These are phyloP conservation scores for Digitonthophagus gazella DNA, from an alignment of 2,888 invertebrate genomes.

Conservation along the genomic window DNA sequence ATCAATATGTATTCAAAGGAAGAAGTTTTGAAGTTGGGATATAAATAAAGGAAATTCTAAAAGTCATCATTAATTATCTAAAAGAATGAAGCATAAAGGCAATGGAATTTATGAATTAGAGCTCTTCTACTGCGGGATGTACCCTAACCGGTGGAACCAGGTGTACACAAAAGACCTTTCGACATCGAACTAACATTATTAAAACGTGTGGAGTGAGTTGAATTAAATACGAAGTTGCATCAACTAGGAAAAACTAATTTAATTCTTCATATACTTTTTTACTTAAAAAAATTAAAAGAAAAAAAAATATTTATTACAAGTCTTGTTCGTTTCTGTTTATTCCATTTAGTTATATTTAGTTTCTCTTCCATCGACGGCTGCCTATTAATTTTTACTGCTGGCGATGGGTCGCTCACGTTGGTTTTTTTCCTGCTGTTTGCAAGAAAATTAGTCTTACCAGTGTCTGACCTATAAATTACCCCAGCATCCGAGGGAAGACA, in stretches of 20 bases:
- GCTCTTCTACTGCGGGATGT: not conserved
- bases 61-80: not conserved
- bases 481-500: conserved; percentile 19
- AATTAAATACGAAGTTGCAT: too few relatives aligned
- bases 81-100: not conserved
- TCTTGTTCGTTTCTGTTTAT: not conserved
- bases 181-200: not conserved
- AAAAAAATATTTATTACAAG: too few relatives aligned
- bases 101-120: not conserved
- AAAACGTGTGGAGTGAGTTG: not conserved
- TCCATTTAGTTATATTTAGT: not conserved
- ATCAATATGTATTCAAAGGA: not conserved
- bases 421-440: conserved; percentile 1
- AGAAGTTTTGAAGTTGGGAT: too few relatives aligned
- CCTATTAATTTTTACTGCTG: not conserved
- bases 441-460: not conserved
- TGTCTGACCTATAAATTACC: conserved; percentile 28
- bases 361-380: not conserved
- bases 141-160: not conserved
- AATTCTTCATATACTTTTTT: too few relatives aligned
- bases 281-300: too few relatives aligned
- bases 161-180: not conserved
- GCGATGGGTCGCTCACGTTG: not conserved
- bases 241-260: too few relatives aligned
- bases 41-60: not conserved